phyloP scores from a whole-genome alignment of 2,888 invertebrate species.

The Sphaeridia pumilis region DNA sequence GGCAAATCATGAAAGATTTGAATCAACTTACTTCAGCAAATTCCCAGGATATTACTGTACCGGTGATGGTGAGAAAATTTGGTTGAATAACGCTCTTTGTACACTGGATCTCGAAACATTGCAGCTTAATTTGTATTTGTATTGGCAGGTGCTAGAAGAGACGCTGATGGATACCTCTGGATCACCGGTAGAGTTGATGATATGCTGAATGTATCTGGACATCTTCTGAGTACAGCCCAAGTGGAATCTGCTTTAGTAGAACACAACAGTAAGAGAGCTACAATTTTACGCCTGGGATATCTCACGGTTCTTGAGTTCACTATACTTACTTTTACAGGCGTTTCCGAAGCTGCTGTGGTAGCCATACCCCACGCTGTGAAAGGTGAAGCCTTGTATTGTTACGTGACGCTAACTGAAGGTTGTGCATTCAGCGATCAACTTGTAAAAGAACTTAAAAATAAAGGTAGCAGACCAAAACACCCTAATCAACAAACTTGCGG shows the following conservation, averaged over 20 bases:
- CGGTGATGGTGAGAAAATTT: constrained; percentile 68
- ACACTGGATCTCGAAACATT: not conserved
- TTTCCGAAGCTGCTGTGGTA: constrained; percentile 94
- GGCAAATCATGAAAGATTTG: constrained; percentile 79
- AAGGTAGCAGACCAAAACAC: constrained; percentile 40
- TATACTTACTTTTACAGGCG: constrained; percentile 39
- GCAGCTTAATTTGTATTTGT: not conserved
- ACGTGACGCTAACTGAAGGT: constrained; percentile 78
- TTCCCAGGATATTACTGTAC: constrained; percentile 97
- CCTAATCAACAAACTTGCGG: not conserved
- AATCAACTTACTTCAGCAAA: constrained; percentile 85
- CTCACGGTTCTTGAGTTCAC: no score
- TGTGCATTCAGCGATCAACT: constrained; percentile 57
- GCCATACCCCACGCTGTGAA: constrained; percentile 88
- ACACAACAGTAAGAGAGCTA: constrained; percentile 27
- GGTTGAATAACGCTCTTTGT: not conserved
- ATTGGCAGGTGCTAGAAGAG: constrained; percentile 66
- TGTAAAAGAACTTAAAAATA: constrained; percentile 56
- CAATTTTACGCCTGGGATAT: no score
- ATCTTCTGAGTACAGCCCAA: constrained; percentile 94
- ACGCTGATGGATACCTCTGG: constrained; percentile 91
- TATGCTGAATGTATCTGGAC: constrained; percentile 97
- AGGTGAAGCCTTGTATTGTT: constrained; percentile 95
- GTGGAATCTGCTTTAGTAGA: constrained; percentile 44
- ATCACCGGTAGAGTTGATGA: constrained; percentile 95